Base-by-base conservation (phyloP, 2,797 vertebrate genomes). In the Tragelaphus oryx region DNA sequence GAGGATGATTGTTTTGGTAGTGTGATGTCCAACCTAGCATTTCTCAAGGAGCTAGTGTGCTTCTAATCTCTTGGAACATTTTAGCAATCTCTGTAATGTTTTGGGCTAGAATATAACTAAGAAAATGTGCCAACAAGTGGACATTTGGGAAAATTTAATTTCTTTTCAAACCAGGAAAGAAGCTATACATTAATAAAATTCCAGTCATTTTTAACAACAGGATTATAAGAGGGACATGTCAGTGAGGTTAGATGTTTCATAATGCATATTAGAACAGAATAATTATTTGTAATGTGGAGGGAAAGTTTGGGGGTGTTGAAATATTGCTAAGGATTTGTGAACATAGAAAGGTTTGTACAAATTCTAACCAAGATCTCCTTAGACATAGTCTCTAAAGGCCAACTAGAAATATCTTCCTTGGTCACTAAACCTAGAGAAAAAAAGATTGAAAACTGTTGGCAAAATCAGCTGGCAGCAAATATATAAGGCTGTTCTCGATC, bases 31-130 rank as follows among this genome's bases (percentile, higher is more conserved):
- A 54, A 16, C 33, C 11, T 30, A 91, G 33, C 26, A 71, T 78
- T 90, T 86, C 54, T 92, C 44, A 88, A 96, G 46, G 37, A 30
- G 28, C 7, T 93, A 7, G 41, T 80, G 28, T 91, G n/a, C 62
- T 96, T n/a, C 79, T 85, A 84, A 84, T 65, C 30, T 28, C 44
- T 33, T 62, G 28, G 82, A 68, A 78, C 5, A 71, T n/a, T 88
- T 87, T 87, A 80, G 16, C 22, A 57, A 74, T 75, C 22, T 50
- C 57, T 52, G 2, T 55, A 95, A 86, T 55, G 6, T 59, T 59
- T 90, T 41, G 87, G n/a, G 52, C 60, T 96, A 96, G 37, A 94
- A 79, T 52, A 75, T 54, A 96, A 65, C 4, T 52, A 82, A 75
- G 30, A 74, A 95, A 48, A 44, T 46, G 1, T 80, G 22, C 30